Conservation (phyloP, 2,113 vertebrate genomes). For the Solea solea region DNA sequence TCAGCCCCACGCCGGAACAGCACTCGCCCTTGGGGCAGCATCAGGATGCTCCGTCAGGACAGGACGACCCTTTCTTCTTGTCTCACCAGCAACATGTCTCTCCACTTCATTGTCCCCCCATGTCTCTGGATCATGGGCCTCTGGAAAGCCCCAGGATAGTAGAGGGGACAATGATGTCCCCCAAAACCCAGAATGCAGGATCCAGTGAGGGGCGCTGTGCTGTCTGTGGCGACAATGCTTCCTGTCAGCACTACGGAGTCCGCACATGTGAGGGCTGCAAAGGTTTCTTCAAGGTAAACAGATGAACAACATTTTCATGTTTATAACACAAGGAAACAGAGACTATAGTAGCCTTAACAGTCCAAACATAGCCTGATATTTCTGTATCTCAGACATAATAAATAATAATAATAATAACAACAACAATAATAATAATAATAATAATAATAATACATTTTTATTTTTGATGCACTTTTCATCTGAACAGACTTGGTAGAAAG, state of each 20-base stretch:
- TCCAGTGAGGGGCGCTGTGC: conserved; percentile 88
- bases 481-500: no score
- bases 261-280: conserved; percentile 96
- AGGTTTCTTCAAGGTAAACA: conserved; percentile 92
- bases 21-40: conserved; percentile 69
- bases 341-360: neutral
- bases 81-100: conserved; percentile 70
- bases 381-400: neutral
- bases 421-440: neutral
- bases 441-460: no score
- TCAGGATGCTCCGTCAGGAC: conserved; percentile 65
- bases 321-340: neutral
- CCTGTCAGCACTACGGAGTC: conserved; percentile 94
- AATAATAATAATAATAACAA: no score
- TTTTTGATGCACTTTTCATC: no score
- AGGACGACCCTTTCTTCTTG: conserved; percentile 82
- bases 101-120: conserved; percentile 71
- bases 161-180: conserved; percentile 75
- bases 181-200: conserved; percentile 78
- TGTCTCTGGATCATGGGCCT: conserved; percentile 76
- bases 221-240: conserved; percentile 94
- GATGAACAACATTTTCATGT: neutral
- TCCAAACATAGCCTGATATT: neutral
- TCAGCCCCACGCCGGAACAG: conserved; percentile 79
- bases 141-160: conserved; percentile 77